Evolutionary conservation across 2,113 vertebrate species (phyloP).

Genomic region (Nothocercus julius): DNA sequence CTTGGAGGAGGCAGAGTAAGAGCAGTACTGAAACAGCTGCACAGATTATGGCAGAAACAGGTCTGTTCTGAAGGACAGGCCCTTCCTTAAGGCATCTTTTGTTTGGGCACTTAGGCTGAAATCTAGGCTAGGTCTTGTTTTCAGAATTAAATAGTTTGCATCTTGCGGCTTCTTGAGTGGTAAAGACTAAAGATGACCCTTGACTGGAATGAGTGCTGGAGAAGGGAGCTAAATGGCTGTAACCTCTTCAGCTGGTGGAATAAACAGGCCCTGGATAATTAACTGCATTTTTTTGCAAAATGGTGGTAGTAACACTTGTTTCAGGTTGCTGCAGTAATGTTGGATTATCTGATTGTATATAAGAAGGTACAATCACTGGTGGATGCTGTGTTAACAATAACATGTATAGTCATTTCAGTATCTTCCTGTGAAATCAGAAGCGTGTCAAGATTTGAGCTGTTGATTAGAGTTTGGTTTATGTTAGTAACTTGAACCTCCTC

Average conservation of each 20-base stretch:
- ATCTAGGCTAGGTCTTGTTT: neutral
- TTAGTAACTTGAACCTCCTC: neutral
- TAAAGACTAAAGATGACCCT: neutral
- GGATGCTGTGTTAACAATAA: neutral
- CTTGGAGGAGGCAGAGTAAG: fast-evolving
- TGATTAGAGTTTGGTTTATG: neutral
- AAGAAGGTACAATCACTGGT: neutral
- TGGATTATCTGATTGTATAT: neutral
- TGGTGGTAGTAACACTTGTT: neutral
- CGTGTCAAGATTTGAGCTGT: neutral
- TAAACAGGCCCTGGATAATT: neutral
- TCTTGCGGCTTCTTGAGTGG: neutral
- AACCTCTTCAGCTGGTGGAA: fast-evolving
- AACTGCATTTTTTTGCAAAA: neutral
- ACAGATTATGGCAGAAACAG: neutral
- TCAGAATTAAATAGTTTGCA: neutral
- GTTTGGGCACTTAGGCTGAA: neutral
- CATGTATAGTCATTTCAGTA: neutral
- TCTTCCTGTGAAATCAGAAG: neutral
- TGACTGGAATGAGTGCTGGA: neutral
- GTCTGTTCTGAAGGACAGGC: fast-evolving
- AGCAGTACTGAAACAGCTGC: neutral
- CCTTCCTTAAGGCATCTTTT: neutral
- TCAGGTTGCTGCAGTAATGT: neutral
- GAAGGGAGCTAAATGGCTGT: neutral